A percentile compares a stretch with the other conserved stretches of the same genome.
Conservation (phyloP, 2,113 vertebrate genomes). For the Ictidomys tridecemlineatus region DNA sequence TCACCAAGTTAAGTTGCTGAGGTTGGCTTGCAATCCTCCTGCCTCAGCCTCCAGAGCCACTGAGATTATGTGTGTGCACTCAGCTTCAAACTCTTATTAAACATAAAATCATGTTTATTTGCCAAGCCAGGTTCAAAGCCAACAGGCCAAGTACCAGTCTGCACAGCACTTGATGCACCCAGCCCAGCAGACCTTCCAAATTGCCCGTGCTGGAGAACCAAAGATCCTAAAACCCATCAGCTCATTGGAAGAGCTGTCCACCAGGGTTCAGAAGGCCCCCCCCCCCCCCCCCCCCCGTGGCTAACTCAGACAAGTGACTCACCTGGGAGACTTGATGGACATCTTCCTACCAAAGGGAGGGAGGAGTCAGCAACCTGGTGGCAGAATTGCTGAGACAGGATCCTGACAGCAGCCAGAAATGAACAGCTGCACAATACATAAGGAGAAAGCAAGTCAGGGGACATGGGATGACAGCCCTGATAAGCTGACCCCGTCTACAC, state of each 20-base stretch:
- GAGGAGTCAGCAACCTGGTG: background rate
- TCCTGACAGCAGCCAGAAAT: background rate
- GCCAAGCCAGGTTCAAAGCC: background rate
- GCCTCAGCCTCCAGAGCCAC: too few species aligned
- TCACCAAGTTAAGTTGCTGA: too few species aligned
- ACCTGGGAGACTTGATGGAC: accelerated
- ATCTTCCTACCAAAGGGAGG: background rate
- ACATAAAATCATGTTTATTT: background rate
- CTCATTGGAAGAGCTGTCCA: background rate
- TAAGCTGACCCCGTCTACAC: background rate
- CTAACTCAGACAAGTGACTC: background rate
- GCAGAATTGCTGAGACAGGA: background rate
- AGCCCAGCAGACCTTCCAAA: background rate
- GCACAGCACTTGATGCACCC: background rate
- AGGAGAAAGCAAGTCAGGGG: background rate
- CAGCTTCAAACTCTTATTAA: background rate
- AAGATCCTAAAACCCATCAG: background rate
- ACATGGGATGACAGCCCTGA: slow-evolving; percentile 7
- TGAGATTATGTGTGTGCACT: too few species aligned
- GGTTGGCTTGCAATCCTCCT: too few species aligned
- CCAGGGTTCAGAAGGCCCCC: background rate
- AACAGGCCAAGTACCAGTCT: accelerated
- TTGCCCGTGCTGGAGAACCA: accelerated
- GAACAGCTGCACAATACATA: background rate
- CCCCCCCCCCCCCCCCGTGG: accelerated